phyloP scores from a whole-genome alignment of 2,113 vertebrate species.

The Cyphomyrus plagiostoma region DNA sequence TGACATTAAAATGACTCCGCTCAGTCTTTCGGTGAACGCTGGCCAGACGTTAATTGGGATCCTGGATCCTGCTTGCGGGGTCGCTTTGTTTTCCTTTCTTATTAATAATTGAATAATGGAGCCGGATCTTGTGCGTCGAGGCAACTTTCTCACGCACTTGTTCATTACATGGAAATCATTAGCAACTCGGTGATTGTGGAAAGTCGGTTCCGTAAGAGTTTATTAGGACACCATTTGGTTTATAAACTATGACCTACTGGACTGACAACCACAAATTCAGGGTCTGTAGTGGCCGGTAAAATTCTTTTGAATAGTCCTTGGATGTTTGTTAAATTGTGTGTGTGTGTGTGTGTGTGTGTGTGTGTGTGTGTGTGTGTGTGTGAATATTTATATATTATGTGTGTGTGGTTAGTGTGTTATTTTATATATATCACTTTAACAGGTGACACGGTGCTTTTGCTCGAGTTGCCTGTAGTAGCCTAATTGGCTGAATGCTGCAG shows the following conservation, averaged over 20 bases:
- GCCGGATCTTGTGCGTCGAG: not conserved
- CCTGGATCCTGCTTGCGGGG: not conserved
- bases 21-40: not conserved
- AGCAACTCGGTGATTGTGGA: not conserved
- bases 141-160: conserved; percentile 2
- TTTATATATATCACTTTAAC: not conserved
- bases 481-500: not conserved
- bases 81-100: not conserved
- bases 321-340: not conserved
- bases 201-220: not conserved
- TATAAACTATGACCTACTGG: not conserved
- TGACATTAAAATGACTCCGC: conserved; percentile 3
- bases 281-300: not conserved
- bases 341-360: not conserved
- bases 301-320: not conserved
- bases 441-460: not conserved
- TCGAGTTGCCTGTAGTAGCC: not conserved
- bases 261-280: not conserved
- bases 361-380: not conserved
- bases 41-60: not conserved
- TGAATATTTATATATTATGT: too few species aligned
- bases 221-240: not conserved
- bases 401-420: too few species aligned
- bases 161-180: not conserved
- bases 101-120: not conserved